Percentiles rank a stretch among this genome's conserved stretches.
Evolutionary conservation across 2,888 invertebrate species (phyloP).

Genomic region (Eucera pruinosa): DNA sequence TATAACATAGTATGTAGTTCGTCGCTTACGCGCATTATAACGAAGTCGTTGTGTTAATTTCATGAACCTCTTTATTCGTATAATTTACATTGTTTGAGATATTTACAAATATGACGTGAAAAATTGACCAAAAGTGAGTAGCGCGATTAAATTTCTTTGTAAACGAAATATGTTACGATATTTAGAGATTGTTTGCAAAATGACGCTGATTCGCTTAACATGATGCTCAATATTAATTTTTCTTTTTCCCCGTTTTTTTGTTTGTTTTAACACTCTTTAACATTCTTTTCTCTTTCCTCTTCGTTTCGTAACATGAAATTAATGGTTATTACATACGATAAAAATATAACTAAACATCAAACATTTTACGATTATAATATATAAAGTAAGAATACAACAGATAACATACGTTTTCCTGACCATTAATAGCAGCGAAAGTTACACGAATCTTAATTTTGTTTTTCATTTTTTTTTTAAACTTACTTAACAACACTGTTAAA

Average conservation of each 20-base stretch:
- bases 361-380: conserved; percentile 22
- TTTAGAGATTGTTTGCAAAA: conserved; percentile 56
- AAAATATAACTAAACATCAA: conserved; percentile 14
- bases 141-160: conserved; percentile 22
- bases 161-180: conserved; percentile 44
- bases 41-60: conserved; percentile 39
- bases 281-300: no score
- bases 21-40: conserved; percentile 27
- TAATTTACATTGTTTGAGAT: conserved; percentile 68
- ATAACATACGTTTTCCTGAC: conserved; percentile 26
- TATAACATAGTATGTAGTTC: conserved; percentile 36
- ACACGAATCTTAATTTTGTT: conserved; percentile 36
- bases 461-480: conserved; percentile 33
- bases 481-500: conserved; percentile 38
- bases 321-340: conserved; percentile 14
- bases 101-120: conserved; percentile 67
- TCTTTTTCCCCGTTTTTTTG: no score
- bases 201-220: conserved; percentile 29
- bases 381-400: conserved; percentile 35
- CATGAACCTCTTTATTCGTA: conserved; percentile 60
- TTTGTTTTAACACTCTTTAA: no score
- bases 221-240: conserved; percentile 21
- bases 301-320: conserved; percentile 8
- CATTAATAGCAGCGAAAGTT: conserved; percentile 23
- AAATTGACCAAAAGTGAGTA: conserved; percentile 22